Base-by-base conservation (phyloP, 2,888 invertebrate species). In the Halocaridina rubra region DNA sequence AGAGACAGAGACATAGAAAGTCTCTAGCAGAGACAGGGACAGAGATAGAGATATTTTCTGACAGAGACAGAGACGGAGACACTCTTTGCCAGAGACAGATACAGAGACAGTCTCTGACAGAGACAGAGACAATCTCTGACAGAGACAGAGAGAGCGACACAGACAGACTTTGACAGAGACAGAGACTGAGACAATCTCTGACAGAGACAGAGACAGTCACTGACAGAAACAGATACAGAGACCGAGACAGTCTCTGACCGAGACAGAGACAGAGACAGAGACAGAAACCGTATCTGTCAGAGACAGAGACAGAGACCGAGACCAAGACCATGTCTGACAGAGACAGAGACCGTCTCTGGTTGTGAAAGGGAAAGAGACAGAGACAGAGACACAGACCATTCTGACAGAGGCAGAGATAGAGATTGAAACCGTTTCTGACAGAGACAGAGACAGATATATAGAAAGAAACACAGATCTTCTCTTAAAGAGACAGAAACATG, bases 401-500 rank as follows among this genome's bases (percentile, higher is more conserved):
- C 30, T 33, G n/a, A 72, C 32, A 72, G 8, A 72, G 13, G 33
- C 72, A 72, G 13, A 72, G 8, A 72, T 7, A 72, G n/a, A 72
- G n/a, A 72, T n/a, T n/a, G n/a, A n/a, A n/a, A n/a, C n/a, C n/a
- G n/a, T n/a, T n/a, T n/a, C n/a, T n/a, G n/a, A n/a, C 32, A 72
- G n/a, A 72, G 8, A 72, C 32, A 72, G n/a, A 72, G n/a, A 72
- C 72, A 72, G n/a, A 72, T 5, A 72, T n/a, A 72, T 10, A 72
- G 13, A 72, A 3, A 72, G 13, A 72, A n/a, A 72, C 16, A 72
- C n/a, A n/a, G n/a, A n/a, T n/a, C n/a, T n/a, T n/a, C n/a, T n/a
- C n/a, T n/a, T n/a, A n/a, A n/a, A n/a, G 19, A 72, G 13, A 72
- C 33, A 72, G 3, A 72, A 3, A 72, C 16, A 72, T 24, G 33